Evolutionary conservation across 2,113 vertebrate genomes (phyloP), one percentile per base, ranked within the genome.

Genomic region (Phoxinus phoxinus): DNA sequence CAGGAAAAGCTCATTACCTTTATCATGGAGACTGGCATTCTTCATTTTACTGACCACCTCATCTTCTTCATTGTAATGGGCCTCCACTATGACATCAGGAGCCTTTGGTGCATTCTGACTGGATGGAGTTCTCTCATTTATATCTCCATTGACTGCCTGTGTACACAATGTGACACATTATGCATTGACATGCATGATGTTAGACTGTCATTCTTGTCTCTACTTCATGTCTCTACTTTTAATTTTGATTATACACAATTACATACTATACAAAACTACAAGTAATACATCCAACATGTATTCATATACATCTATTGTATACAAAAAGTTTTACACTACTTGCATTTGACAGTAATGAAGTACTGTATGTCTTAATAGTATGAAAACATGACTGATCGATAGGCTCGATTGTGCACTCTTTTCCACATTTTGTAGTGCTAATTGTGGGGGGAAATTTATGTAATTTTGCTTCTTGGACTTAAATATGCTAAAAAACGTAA

Each of bases 61-160:
- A 67, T 95, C 94, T 6, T 88, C 84, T 61, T 95, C 93, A 1
- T 93, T 92, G 85, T 89, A 93, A 65, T 95, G 95, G 76, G 95
- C 96, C 89, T 95, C 96, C 86, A 94, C 91, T 81, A 93, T 91
- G 56, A 95, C 93, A 87, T 95, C 95, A 0, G 95, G 94, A 85
- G 46, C 53, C 86, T 88, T 91, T 91, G 0, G 80, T 90, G 3
- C 0, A 85, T 85, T 65, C 53, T 41, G 88, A 88, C 10, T 48
- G 41, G 25, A 53, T 27, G 78, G 85, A 23, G 37, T 69, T 32
- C 92, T 92, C 2, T 93, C 89, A 86, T 96, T 96, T 71, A 92
- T 87, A 51, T 97, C 97, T 32, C 95, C 93, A 89, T 94, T 96
- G 91, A 96, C 93, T 84, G 96, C 95, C 98, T 99, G 88, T 53